Evolutionary conservation across 2,113 vertebrate genomes (phyloP).

Genomic region (Dicentrarchus labrax): DNA sequence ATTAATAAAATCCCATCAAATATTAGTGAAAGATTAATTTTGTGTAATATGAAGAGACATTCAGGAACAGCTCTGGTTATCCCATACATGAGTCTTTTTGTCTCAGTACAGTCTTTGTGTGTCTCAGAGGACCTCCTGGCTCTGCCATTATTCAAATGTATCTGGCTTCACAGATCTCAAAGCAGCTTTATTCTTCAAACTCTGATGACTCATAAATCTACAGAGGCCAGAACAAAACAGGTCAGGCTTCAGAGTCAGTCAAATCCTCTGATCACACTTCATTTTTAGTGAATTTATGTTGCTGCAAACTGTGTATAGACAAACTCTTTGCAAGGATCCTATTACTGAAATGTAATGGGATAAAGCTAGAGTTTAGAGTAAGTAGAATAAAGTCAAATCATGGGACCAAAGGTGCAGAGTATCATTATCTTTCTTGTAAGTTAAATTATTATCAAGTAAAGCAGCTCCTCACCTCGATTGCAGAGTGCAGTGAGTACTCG

Average conservation of each 20-base stretch:
- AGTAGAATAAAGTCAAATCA: background rate
- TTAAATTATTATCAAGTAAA: background rate
- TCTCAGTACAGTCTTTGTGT: background rate
- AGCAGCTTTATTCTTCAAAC: background rate
- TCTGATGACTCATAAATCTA: background rate
- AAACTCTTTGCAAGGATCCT: background rate
- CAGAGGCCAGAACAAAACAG: background rate
- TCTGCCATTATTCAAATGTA: background rate
- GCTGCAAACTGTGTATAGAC: background rate
- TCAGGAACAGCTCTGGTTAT: background rate
- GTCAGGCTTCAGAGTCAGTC: background rate
- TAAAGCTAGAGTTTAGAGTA: background rate
- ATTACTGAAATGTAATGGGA: background rate
- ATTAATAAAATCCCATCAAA: background rate
- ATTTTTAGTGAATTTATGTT: background rate
- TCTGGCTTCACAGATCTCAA: background rate
- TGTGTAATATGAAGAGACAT: background rate
- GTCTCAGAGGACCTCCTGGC: background rate
- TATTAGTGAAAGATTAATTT: background rate
- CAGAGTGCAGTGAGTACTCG: constrained; percentile 81
- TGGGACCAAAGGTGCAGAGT: background rate
- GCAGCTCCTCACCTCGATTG: constrained; percentile 80
- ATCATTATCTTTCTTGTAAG: background rate
- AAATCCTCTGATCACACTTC: background rate
- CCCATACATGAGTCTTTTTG: background rate